Percentiles rank a stretch among this genome's conserved stretches.
These are phyloP conservation scores for Formicarius rufipectus DNA, from an alignment of 2,113 vertebrate species.

Conservation along the genomic window DNA sequence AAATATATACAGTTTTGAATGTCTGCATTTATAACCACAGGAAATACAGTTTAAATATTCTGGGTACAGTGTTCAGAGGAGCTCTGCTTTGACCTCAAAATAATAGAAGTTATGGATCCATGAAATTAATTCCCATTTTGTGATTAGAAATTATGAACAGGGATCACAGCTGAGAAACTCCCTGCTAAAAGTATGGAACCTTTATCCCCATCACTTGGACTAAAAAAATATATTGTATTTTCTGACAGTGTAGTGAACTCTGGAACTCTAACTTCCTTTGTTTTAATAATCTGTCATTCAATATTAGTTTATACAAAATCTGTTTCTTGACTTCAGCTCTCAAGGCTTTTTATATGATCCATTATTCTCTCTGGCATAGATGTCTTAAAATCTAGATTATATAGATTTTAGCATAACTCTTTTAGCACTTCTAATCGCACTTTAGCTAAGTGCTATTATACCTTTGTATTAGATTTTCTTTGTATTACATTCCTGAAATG, in stretches of 20 bases:
- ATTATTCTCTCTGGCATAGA: neutral
- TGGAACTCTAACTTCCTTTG: neutral
- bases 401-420: too few relatives aligned
- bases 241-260: neutral
- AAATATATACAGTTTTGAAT: neutral
- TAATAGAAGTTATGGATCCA: slow-evolving; percentile 10
- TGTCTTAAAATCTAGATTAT: too few relatives aligned
- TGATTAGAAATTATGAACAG: neutral
- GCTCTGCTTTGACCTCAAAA: slow-evolving; percentile 3
- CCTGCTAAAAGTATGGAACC: neutral
- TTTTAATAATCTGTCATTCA: neutral
- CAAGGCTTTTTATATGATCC: neutral
- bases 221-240: neutral
- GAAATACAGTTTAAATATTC: neutral
- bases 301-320: neutral
- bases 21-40: neutral
- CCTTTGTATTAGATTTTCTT: too few relatives aligned
- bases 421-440: too few relatives aligned
- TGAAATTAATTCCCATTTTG: slow-evolving; percentile 8
- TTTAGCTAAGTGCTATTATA: too few relatives aligned
- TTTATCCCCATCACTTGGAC: neutral
- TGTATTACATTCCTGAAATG: too few relatives aligned
- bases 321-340: neutral
- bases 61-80: neutral
- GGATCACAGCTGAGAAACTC: neutral